Evolutionary conservation across 2,888 invertebrate species (phyloP), one percentile per base, ranked within the genome.

Genomic region (Chelonus formosanus): DNA sequence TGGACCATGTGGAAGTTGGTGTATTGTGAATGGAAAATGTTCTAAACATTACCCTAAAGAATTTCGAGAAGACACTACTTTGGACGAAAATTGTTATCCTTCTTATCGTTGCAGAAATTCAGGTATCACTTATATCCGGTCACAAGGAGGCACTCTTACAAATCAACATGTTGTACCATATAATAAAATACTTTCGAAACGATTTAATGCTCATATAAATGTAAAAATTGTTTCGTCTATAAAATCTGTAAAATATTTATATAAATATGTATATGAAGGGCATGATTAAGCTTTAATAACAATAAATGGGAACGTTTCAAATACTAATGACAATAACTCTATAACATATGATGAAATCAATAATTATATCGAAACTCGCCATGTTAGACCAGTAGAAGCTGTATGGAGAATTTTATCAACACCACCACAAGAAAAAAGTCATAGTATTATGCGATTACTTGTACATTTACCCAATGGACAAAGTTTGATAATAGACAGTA

Each of bases 91-190:
- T 54, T 74, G 75, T 4, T 78, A 76, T 70, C 74, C 75, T 36
- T 35, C 64, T 5, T 76, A 75, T 63, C 70, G 65, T 35, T 65
- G 71, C 50, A 65, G 71, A 55, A 63, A 74, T 65, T 71, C 65
- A 55, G 73, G 70, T 32, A 20, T 20, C 20, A 20, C 20, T 20
- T 20, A 20, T 20, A 20, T 20, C 2, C 20, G 20, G 20, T 20
- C 20, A 20, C 20, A 20, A 20, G 20, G 20, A 20, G 20, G 20
- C 20, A 20, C 20, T 20, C 2, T 20, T 20, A 20, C 20, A 20
- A 82, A 81, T 66, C 63, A 74, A 5, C 78, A 74, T 72, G 76
- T 80, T 34, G 80, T 81, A 7, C 78, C 78, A 20, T 78, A 74
- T 47, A 73, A 71, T 69, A 69, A 73, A 45, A 70, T 68, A 48